Conservation (phyloP, 2,888 invertebrate species). For the Allophyes oxyacanthae region DNA sequence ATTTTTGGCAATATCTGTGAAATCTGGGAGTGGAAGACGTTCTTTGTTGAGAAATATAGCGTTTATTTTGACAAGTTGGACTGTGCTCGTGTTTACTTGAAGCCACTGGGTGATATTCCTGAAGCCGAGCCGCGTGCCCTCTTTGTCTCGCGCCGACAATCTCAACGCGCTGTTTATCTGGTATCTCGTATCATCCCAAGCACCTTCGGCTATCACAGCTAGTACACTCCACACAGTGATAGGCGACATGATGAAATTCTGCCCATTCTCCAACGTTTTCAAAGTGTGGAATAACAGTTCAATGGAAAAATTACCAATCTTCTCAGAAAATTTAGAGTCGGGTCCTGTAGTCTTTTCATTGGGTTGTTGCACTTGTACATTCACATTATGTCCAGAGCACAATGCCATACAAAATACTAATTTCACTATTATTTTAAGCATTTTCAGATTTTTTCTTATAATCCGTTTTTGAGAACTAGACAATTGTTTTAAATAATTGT, state of each 20-base stretch:
- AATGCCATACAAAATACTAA: constrained; percentile 39
- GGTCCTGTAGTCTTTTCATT: constrained; percentile 41
- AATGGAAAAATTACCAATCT: constrained; percentile 82
- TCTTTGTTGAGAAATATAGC: constrained; percentile 72
- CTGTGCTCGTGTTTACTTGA: constrained; percentile 73
- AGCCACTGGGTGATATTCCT: constrained; percentile 72
- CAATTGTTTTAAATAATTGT: too few relatives aligned
- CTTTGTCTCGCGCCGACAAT: constrained; percentile 53
- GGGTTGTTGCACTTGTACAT: constrained; percentile 4
- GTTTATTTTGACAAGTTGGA: constrained; percentile 76
- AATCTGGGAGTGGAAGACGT: constrained; percentile 61
- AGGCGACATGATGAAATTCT: constrained; percentile 90
- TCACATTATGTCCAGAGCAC: constrained; percentile 44
- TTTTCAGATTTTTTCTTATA: too few relatives aligned
- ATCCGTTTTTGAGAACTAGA: too few relatives aligned
- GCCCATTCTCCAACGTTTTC: constrained; percentile 55
- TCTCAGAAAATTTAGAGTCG: constrained; percentile 73
- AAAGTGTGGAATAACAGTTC: constrained; percentile 76
- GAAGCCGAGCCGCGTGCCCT: constrained; percentile 60
- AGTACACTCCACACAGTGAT: constrained; percentile 91
- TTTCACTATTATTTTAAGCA: too few relatives aligned
- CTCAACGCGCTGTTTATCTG: constrained; percentile 83
- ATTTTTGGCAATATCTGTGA: constrained; percentile 57
- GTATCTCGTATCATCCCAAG: constrained; percentile 83
- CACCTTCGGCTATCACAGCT: constrained; percentile 90